phyloP scores from a whole-genome alignment of 2,113 vertebrate genomes.

The Melanocharis versteri region DNA sequence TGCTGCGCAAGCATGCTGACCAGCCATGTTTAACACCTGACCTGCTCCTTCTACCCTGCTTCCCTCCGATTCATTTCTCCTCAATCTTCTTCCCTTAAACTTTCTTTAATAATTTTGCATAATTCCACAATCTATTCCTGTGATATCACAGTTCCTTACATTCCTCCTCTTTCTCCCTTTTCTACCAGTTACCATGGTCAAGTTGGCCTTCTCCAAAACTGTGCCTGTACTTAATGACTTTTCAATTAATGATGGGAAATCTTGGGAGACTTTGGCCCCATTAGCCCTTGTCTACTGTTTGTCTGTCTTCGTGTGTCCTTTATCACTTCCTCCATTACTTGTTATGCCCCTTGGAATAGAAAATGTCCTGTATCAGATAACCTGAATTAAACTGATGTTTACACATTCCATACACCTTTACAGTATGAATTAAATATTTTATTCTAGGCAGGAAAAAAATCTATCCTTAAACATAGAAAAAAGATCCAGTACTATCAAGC shows the following conservation, averaged over 20 bases:
- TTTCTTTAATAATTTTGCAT: background rate
- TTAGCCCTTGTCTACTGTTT: background rate
- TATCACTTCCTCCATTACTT: background rate
- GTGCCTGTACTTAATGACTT: background rate
- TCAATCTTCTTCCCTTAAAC: background rate
- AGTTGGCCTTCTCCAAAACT: background rate
- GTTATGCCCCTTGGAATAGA: background rate
- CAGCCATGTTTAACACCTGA: background rate
- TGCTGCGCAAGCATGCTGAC: fast-evolving
- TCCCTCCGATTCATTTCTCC: background rate
- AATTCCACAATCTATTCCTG: background rate
- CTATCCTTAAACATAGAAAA: background rate
- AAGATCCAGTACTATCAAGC: background rate
- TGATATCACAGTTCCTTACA: background rate
- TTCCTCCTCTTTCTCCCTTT: background rate
- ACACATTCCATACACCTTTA: background rate
- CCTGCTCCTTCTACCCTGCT: background rate
- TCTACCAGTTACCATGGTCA: background rate
- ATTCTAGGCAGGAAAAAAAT: background rate
- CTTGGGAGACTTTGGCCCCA: background rate
- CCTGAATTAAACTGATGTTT: background rate
- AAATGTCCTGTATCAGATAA: background rate
- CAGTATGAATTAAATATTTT: background rate
- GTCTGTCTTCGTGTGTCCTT: background rate
- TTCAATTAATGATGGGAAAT: background rate